Conservation (phyloP, 53 echinoderm and acorn worm species). For the Stichopus horrens region DNA sequence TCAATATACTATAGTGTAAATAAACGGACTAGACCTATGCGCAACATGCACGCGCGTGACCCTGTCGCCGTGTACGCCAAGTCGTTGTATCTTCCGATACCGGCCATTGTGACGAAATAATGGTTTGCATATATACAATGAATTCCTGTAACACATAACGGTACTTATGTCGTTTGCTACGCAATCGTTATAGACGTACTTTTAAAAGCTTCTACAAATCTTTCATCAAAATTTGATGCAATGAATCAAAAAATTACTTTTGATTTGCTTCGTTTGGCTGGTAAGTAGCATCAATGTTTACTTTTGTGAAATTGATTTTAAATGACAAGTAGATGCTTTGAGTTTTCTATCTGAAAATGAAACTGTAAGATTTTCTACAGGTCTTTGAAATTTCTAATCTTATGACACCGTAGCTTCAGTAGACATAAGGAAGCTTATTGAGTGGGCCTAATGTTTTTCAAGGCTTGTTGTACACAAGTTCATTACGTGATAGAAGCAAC, state of each 20-base stretch:
- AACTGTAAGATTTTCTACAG: not conserved
- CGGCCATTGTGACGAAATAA: too few species aligned
- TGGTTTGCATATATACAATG: too few species aligned
- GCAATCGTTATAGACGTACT: not conserved
- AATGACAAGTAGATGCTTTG: not conserved
- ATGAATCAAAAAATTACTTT: not conserved
- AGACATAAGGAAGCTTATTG: not conserved
- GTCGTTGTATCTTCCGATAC: too few species aligned
- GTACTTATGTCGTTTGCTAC: not conserved
- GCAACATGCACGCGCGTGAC: too few species aligned
- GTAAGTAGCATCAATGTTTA: not conserved
- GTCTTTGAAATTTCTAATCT: not conserved
- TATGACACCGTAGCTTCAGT: not conserved
- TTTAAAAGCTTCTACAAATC: not conserved
- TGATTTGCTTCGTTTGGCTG: not conserved
- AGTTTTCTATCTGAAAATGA: not conserved
- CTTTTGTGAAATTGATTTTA: not conserved
- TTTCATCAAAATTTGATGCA: not conserved
- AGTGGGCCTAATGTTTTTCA: not conserved
- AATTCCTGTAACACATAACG: too few species aligned
- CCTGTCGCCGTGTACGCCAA: too few species aligned
- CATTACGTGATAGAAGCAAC: too few species aligned
- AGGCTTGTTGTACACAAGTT: not conserved
- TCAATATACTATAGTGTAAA: too few species aligned
- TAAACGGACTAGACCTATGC: too few species aligned